These are phyloP conservation scores for Aphelenchoides avenae DNA, from an alignment of 1,140 invertebrate species.

Conservation along the genomic window DNA sequence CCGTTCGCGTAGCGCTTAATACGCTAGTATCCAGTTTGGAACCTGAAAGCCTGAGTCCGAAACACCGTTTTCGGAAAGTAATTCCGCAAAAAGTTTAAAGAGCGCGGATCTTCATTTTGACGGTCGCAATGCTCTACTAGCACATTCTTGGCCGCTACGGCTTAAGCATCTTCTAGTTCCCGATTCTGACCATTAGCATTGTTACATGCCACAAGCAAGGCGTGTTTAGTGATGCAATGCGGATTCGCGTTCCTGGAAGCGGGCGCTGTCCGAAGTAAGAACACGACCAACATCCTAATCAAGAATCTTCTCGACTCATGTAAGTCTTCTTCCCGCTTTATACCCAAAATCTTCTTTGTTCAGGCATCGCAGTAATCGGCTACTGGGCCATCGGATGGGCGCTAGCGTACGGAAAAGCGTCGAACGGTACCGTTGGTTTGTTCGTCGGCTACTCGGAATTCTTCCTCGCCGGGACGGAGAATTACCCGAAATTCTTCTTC, in stretches of 20 bases:
- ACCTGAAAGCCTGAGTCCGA: too few relatives aligned
- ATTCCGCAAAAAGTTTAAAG: too few relatives aligned
- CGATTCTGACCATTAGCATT: background rate
- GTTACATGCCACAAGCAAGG: too few relatives aligned
- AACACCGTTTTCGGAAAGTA: too few relatives aligned
- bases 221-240: constrained; percentile 67
- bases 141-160: too few relatives aligned
- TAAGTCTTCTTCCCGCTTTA: too few relatives aligned
- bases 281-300: constrained; percentile 66
- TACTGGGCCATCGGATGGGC: constrained; percentile 66
- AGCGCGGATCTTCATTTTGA: too few relatives aligned
- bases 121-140: too few relatives aligned
- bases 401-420: constrained; percentile 64
- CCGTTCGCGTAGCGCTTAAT: too few relatives aligned
- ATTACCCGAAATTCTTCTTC: constrained; percentile 62
- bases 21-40: too few relatives aligned
- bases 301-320: constrained; percentile 66
- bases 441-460: constrained; percentile 48
- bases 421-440: constrained; percentile 11
- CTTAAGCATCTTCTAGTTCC: too few relatives aligned
- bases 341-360: constrained; percentile 2
- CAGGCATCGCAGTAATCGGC: constrained; percentile 59
- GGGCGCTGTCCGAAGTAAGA: constrained; percentile 66
- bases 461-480: constrained; percentile 33
- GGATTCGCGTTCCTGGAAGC: constrained; percentile 67